Evolutionary conservation across 2,888 invertebrate species (phyloP), one percentile per base, ranked within the genome.

Genomic region (Neoscelio sp.): DNA sequence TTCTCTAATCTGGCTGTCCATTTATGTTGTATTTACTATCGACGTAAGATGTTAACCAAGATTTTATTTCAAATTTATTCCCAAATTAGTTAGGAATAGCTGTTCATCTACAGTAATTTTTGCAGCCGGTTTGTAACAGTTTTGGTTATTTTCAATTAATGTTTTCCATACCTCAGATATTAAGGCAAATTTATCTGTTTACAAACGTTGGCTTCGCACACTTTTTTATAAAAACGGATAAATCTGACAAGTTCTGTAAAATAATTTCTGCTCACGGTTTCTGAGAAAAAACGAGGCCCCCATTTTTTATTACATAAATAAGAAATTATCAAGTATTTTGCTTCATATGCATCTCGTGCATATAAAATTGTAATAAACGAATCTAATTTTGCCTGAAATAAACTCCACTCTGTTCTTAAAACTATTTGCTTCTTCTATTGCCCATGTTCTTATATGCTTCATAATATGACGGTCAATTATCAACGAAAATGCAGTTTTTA

Each of bases 31-130:
- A n/a, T n/a, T n/a, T n/a, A n/a, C n/a, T n/a, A n/a, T n/a, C n/a
- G n/a, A n/a, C n/a, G 60, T 84, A 80, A 8, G 75, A 80, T 52
- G 83, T 81, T 12, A 85, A 50, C 84, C 85, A 87, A 78, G 87
- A 87, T 82, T 76, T 80, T 44, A 80, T 80, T 18, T 62, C 65
- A 74, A 78, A 78, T 54, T 77, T 77, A 13, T 71, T 46, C 10
- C n/a, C n/a, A n/a, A n/a, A n/a, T 85, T 85, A 10, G 84, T 74
- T 6, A 83, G 75, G 79, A 87, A 86, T 62, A 86, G 79, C 73
- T 86, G 82, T 70, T 84, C 84, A 60, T 82, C 85, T 50, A 83
- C 52, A 40, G 82, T 85, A 60, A 81, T 74, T 71, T 77, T 60
- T 54, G 18, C 18, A 5, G 77, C 83, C 33, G 84, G 80, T 75